Evolutionary conservation across 2,797 vertebrate species (phyloP), one percentile per base, ranked within the genome.

Genomic region (Kryptolebias ocellatus): DNA sequence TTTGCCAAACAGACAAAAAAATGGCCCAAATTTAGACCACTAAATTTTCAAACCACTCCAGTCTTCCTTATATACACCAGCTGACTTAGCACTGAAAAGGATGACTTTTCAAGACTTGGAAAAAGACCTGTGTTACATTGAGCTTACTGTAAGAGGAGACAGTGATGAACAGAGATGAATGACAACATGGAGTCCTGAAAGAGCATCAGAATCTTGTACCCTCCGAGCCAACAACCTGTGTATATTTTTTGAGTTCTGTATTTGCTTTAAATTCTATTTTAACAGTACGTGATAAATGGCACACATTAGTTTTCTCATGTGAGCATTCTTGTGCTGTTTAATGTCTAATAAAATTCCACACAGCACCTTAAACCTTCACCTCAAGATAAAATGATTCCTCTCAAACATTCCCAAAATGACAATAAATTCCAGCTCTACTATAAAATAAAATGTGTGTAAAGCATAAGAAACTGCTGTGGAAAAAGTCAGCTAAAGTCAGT

Each of bases 51-150:
- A 46, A 58, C 37, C 2, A 3, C 57, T 46, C 54, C 28, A n/a
- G 53, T 44, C 53, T 52, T 60, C n/a, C 14, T 67, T 60, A 54
- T 69, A 78, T 59, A 17, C 20, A 42, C 17, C 15, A 71, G 72
- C 70, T 84, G 72, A 75, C 70, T 60, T 70, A 67, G 70, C 75
- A 80, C 31, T 52, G 57, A 31, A 67, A 81, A 77, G 75, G 54
- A 74, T 74, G 70, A 82, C 74, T 52, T 61, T 16, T 69, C 52
- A 80, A 59, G 67, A 34, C n/a, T 57, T 77, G 47, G 11, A 55
- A 34, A 16, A 67, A 49, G 34, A 60, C 11, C 29, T 65, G 8
- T 60, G 12, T 67, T 76, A 47, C 5, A 39, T 56, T 20, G 14
- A 47, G 44, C 63, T 63, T 66, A 7, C 34, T 46, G 28, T 16